These are phyloP conservation scores for Malurus alboscapulatus DNA, from an alignment of 2,113 vertebrate species.

Conservation along the genomic window DNA sequence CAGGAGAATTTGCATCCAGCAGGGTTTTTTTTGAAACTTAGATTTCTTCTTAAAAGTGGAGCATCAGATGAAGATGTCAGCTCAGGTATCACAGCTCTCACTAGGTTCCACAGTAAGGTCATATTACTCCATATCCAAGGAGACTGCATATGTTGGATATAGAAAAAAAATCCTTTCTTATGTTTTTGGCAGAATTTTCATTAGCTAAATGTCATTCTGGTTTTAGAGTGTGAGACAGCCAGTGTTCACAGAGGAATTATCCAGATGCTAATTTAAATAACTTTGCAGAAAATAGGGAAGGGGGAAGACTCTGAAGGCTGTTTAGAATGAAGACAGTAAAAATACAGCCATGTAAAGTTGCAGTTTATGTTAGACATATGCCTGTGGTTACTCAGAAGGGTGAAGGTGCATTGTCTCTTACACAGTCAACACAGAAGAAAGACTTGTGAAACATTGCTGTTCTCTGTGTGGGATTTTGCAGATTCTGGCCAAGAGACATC, in stretches of 20 bases:
- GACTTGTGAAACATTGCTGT: background rate
- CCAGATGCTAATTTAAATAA: background rate
- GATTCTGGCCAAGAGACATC: background rate
- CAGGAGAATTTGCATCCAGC: conserved; percentile 80
- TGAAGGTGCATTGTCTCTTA: background rate
- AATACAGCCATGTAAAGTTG: background rate
- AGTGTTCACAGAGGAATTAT: background rate
- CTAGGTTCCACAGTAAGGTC: background rate
- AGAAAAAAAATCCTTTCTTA: background rate
- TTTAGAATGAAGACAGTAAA: background rate
- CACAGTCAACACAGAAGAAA: background rate
- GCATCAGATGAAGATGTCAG: conserved; percentile 76
- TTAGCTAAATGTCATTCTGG: background rate
- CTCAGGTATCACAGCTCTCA: conserved; percentile 72
- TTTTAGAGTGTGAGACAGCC: background rate
- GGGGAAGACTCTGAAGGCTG: background rate
- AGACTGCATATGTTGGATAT: background rate
- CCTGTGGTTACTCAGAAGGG: background rate
- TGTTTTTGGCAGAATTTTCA: background rate
- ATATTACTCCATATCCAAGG: background rate
- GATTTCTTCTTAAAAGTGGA: conserved; percentile 81
- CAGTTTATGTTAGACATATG: background rate
- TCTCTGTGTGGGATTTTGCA: background rate
- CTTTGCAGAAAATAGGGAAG: background rate
- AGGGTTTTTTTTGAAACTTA: conserved; percentile 86